Evolutionary conservation across 2,797 vertebrate species (phyloP).

Genomic region (Pogonophryne albipinna): DNA sequence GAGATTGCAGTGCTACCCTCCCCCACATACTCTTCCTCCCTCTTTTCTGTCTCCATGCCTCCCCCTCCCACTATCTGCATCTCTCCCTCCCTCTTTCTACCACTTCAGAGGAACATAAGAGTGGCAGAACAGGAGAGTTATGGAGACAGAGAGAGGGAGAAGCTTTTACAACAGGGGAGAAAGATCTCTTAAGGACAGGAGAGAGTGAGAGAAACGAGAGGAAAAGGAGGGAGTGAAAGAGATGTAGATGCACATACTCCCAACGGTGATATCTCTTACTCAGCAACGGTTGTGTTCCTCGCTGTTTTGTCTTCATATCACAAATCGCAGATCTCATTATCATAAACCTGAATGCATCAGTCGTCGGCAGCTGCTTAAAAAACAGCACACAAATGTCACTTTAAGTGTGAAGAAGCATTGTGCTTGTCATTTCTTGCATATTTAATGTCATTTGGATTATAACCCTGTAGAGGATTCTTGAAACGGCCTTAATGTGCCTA

Average conservation of each 20-base stretch:
- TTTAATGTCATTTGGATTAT: slow-evolving; percentile 15
- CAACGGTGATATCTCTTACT: slow-evolving; percentile 24
- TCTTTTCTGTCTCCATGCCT: slow-evolving; percentile 64
- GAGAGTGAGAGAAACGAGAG: slow-evolving; percentile 17
- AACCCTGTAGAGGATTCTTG: slow-evolving; percentile 11
- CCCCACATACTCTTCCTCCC: slow-evolving; percentile 73
- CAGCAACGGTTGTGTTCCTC: neutral
- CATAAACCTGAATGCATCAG: slow-evolving; percentile 22
- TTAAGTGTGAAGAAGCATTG: slow-evolving; percentile 18
- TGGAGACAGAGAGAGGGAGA: slow-evolving; percentile 21
- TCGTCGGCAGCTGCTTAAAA: slow-evolving; percentile 3
- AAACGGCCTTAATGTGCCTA: neutral
- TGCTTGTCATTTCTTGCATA: neutral
- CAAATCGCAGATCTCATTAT: slow-evolving; percentile 39
- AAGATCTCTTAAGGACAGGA: slow-evolving; percentile 51
- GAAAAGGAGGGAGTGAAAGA: slow-evolving; percentile 22
- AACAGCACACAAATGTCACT: slow-evolving; percentile 12
- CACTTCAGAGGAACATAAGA: slow-evolving; percentile 62
- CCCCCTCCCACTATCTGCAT: slow-evolving; percentile 63
- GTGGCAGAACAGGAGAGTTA: slow-evolving; percentile 53
- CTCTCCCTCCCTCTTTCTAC: slow-evolving; percentile 44
- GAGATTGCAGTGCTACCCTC: slow-evolving; percentile 77
- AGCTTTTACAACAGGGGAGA: slow-evolving; percentile 32
- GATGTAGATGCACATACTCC: slow-evolving; percentile 25
- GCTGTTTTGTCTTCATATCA: slow-evolving; percentile 17